Base-by-base conservation (phyloP, 2,113 vertebrate species). In the Callocephalon fimbriatum region DNA sequence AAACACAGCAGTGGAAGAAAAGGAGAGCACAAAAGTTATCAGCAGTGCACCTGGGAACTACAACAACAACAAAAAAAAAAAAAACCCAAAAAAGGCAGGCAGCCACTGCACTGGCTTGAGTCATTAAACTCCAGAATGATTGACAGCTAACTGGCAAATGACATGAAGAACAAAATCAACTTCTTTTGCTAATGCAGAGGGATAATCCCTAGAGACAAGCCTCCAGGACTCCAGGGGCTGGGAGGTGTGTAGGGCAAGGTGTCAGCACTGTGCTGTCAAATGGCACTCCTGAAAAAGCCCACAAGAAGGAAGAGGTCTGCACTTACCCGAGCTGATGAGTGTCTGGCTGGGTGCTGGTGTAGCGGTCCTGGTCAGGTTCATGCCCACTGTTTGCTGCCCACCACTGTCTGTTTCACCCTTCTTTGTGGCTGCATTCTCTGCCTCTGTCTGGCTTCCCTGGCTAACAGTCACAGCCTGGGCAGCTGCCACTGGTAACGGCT, bases 281-380 rank as follows among this genome's bases (percentile, higher is more conserved):
- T 7, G 5, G 15, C 40, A 29, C 23, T 63, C 59, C 48, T 61
- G 48, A 1, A 0, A 94, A 79, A 38, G 44, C 56, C n/a, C 73
- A 85, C 54, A 58, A 9, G 37, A 35, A 80, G 38, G n/a, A 21
- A 2, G 20, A 61, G 13, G 11, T n/a, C 48, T 27, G 48, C 10
- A 38, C 92, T 88, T 70, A 98, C 98, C 98, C 88, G 98, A 98
- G 71, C 98, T 98, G 71, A 98, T 98, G 31, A 98, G 86, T 0
- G 98, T 98, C 97, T 98, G 98, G 96, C 98, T 98, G 72, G 98
- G 98, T 12, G 98, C 98, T 42, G 98, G 98, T 6, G 98, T 98
- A 35, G 98, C 98, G 0, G 98, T 98, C 88, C 98, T 97, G 8
- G 98, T 98, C 94, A 98, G 90, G 93, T 98, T 98, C 98, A 98